Evolutionary conservation across 2,113 vertebrate species (phyloP).

Genomic region (Jacana jacana): DNA sequence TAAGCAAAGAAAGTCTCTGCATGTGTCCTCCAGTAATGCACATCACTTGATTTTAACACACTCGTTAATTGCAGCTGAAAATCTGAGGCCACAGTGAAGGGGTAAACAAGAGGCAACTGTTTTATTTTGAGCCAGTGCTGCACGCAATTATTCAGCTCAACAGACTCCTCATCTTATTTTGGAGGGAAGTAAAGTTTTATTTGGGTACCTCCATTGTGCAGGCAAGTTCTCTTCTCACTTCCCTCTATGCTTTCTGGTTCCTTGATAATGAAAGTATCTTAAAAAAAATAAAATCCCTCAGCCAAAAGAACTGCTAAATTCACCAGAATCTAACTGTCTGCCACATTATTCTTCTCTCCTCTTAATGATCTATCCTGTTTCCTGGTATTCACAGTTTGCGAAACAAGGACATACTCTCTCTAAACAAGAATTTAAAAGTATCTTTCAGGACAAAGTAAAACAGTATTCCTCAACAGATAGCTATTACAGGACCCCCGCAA

Average conservation of each 20-base stretch:
- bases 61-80: conserved; percentile 12
- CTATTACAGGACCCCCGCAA: neutral
- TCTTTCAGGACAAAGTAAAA: neutral
- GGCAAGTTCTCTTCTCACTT: neutral
- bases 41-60: conserved; percentile 30
- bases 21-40: neutral
- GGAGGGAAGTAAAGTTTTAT: neutral
- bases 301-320: neutral
- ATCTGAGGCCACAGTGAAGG: neutral
- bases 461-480: neutral
- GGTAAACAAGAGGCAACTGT: neutral
- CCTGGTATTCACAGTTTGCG: neutral
- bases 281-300: neutral
- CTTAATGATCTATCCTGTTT: neutral
- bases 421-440: neutral
- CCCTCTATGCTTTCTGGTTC: neutral
- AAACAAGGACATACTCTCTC: neutral
- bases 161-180: neutral
- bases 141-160: neutral
- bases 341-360: neutral
- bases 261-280: neutral
- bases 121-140: neutral
- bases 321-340: neutral
- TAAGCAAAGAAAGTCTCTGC: neutral
- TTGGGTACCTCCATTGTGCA: neutral